Evolutionary conservation across 2,113 vertebrate species (phyloP).

Genomic region (mouse (Mus musculus)): DNA sequence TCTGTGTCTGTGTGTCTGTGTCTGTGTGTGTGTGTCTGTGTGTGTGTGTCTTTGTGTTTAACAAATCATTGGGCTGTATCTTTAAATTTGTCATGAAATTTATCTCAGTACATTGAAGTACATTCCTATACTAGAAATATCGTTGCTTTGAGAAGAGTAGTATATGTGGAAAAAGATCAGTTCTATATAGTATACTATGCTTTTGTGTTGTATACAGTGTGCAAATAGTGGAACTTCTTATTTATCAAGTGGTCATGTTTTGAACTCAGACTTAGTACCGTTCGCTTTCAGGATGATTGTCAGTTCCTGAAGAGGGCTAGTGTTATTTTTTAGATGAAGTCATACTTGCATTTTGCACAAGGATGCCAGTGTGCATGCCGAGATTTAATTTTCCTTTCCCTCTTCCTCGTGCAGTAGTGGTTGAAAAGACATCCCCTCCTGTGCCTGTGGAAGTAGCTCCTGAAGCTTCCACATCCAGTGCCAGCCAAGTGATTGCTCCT

Average conservation of each 20-base stretch:
- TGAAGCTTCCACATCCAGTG: constrained; percentile 91
- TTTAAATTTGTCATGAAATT: neutral
- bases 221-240: neutral
- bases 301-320: neutral
- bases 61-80: neutral
- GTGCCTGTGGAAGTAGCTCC: constrained; percentile 93
- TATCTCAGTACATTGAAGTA: neutral
- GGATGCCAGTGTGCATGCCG: neutral
- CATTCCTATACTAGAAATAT: neutral
- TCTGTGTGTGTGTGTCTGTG: neutral
- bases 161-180: neutral
- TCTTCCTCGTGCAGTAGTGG: constrained; percentile 88
- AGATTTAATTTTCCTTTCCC: constrained; percentile 36
- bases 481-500: constrained; percentile 95
- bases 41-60: constrained; percentile 12
- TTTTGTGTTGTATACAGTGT: neutral
- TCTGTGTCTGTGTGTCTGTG: neutral
- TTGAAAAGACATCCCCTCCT: constrained; percentile 95
- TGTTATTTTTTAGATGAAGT: constrained; percentile 23
- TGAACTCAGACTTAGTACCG: neutral
- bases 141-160: neutral
- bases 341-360: constrained; percentile 29
- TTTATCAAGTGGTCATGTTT: constrained; percentile 23
- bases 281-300: neutral
- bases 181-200: neutral